Evolutionary conservation across 2,888 invertebrate species (phyloP).

Genomic region (Eristalis pertinax): DNA sequence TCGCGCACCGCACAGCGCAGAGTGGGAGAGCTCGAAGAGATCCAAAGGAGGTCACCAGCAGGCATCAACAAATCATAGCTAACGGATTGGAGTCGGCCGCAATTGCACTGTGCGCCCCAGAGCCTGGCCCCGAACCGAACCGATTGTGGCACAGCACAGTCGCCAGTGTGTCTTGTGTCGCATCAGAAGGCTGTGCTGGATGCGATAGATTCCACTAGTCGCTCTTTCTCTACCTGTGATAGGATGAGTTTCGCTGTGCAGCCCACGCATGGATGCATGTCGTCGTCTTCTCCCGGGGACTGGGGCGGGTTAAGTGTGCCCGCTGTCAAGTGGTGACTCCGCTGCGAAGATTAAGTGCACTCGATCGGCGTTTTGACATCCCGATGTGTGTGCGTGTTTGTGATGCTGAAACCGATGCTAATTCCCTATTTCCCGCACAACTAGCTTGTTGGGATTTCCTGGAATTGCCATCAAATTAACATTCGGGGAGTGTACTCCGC

Average conservation of each 20-base stretch:
- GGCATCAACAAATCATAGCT: slow-evolving; percentile 70
- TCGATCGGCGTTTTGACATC: slow-evolving; percentile 47
- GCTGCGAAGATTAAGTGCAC: slow-evolving; percentile 62
- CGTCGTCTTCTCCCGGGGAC: slow-evolving; percentile 16
- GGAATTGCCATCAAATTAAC: slow-evolving; percentile 69
- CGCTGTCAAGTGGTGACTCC: slow-evolving; percentile 63
- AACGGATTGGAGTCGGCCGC: slow-evolving; percentile 67
- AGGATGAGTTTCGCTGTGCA: slow-evolving; percentile 29
- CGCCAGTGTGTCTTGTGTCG: slow-evolving; percentile 53
- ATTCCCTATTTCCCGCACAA: slow-evolving; percentile 41
- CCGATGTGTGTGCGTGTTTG: slow-evolving; percentile 9
- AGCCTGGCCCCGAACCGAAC: not conserved
- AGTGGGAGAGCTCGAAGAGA: not conserved
- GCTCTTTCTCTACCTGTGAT: not conserved
- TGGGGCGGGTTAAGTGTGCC: slow-evolving; percentile 65
- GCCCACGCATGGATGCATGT: slow-evolving; percentile 52
- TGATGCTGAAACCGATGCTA: slow-evolving; percentile 54
- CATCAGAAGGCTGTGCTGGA: slow-evolving; percentile 1
- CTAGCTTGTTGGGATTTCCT: slow-evolving; percentile 48
- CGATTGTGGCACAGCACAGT: slow-evolving; percentile 18
- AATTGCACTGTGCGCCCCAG: slow-evolving; percentile 23
- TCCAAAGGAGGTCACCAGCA: slow-evolving; percentile 59
- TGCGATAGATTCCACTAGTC: slow-evolving; percentile 24
- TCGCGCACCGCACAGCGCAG: not conserved
- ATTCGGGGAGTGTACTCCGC: slow-evolving; percentile 56